Evolutionary conservation across 2,113 vertebrate species (phyloP), one percentile per base, ranked within the genome.

Genomic region (Mobula hypostoma): DNA sequence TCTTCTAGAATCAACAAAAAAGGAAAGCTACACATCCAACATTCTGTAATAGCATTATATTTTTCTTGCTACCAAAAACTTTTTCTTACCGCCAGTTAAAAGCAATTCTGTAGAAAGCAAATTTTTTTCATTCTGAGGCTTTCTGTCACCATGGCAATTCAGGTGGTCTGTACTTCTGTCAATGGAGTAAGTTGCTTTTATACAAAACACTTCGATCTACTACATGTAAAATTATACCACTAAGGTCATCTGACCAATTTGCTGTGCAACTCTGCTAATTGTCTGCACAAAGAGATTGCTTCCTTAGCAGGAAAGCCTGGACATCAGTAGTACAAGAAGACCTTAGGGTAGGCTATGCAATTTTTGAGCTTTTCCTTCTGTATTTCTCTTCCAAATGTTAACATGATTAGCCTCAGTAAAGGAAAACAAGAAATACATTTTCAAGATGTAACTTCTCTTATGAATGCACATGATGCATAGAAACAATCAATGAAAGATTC

Each of bases 341-440:
- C 94, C 94, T 76, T 48, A 94, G 90, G 95, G 95, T 94, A 94
- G 76, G 40, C 95, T 94, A 93, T 94, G 77, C 95, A 94, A 95
- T 94, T 94, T 88, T 94, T 72, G 74, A 95, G 83, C 87, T 94
- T 94, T 40, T 76, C 7, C 36, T 72, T 93, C 29, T 14, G 11
- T 11, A 29, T 56, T 76, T 93, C 29, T 17, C 68, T 40, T 29
- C 68, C 21, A 74, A 93, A 93, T 72, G n/a, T 40, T 70, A 91
- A 91, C 87, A 90, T 14, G 3, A n/a, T 32, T 74, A 72, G 12
- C 21, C 24, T 48, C 2, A 11, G 36, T 56, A 40, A 93, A 74
- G 11, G 29, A 56, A 29, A 74, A 66, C 19, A 90, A 58, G 61
- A 70, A 68, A 7, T 17, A 32, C 19, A 68, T 93, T 48, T 93